Percentiles rank a stretch among this genome's conserved stretches.
These are phyloP conservation scores for Lophotriccus pileatus DNA, from an alignment of 2,797 vertebrate species.

Conservation along the genomic window DNA sequence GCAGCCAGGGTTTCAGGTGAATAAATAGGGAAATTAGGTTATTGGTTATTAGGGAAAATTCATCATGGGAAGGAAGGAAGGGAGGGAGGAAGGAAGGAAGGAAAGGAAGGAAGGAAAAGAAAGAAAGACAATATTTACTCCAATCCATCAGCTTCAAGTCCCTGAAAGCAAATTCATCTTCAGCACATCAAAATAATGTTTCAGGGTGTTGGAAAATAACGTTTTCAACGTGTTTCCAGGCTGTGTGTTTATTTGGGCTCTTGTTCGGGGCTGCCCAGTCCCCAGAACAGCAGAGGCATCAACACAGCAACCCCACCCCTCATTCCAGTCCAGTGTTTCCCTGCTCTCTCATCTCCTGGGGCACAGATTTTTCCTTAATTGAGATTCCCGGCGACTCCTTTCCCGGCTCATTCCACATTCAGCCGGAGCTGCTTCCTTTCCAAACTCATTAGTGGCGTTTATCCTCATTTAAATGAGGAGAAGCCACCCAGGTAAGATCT, in stretches of 20 bases:
- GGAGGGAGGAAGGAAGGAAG: too few species aligned
- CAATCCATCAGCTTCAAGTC: neutral
- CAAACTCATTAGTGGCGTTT: slow-evolving; percentile 64
- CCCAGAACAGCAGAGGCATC: neutral
- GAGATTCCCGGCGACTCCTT: slow-evolving; percentile 1
- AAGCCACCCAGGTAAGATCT: slow-evolving; percentile 36
- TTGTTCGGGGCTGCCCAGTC: neutral
- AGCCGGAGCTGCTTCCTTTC: neutral
- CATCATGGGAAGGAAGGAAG: too few species aligned
- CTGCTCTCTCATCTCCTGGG: accelerated
- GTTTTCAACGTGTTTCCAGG: neutral
- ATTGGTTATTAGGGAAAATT: too few species aligned
- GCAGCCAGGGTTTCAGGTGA: neutral
- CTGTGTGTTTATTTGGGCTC: accelerated
- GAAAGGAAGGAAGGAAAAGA: too few species aligned
- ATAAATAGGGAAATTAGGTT: too few species aligned
- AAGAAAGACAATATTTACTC: neutral
- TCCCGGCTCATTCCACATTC: slow-evolving; percentile 53
- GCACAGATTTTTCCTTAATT: neutral
- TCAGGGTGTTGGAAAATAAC: neutral
- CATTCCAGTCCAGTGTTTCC: neutral
- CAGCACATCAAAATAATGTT: neutral
- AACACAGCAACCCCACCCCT: accelerated
- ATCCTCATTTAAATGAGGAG: slow-evolving; percentile 57
- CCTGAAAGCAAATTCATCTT: accelerated